Conservation (phyloP, 2,113 vertebrate genomes). For the Periophthalmodon schlosseri region DNA sequence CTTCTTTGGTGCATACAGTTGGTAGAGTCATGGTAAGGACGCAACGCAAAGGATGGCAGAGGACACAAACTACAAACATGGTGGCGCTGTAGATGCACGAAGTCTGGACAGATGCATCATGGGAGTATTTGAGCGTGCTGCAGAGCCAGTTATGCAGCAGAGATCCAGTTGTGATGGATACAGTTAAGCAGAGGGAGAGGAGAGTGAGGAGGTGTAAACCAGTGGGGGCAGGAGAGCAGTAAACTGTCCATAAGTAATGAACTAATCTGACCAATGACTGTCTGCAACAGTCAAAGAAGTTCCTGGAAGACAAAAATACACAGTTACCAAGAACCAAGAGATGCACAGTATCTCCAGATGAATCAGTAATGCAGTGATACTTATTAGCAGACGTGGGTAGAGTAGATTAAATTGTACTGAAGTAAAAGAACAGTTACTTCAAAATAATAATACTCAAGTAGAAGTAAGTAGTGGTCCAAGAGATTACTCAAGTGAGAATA, state of each 20-base stretch:
- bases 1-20: constrained; percentile 84
- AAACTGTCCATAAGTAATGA: constrained; percentile 78
- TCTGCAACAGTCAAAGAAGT: constrained; percentile 22
- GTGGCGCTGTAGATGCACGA: constrained; percentile 70
- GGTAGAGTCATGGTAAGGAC: constrained; percentile 85
- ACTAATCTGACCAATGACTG: constrained; percentile 30
- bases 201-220: constrained; percentile 75
- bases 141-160: constrained; percentile 85
- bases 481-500: too few species aligned
- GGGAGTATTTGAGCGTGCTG: constrained; percentile 75
- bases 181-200: constrained; percentile 76
- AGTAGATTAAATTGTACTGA: too few species aligned
- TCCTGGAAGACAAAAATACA: constrained; percentile 34
- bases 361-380: background rate
- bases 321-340: background rate
- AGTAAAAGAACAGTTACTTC: too few species aligned
- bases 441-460: too few species aligned
- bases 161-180: constrained; percentile 61
- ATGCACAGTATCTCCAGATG: background rate
- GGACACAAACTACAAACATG: constrained; percentile 73
- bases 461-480: too few species aligned
- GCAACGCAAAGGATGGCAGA: constrained; percentile 88
- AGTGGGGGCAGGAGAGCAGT: constrained; percentile 78
- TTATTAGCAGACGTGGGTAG: too few species aligned
- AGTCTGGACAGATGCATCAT: constrained; percentile 17